A percentile compares a stretch with the other conserved stretches of the same genome.
Evolutionary conservation across 2,888 invertebrate species (phyloP).

Genomic region (Synanthedon andrenaeformis): DNA sequence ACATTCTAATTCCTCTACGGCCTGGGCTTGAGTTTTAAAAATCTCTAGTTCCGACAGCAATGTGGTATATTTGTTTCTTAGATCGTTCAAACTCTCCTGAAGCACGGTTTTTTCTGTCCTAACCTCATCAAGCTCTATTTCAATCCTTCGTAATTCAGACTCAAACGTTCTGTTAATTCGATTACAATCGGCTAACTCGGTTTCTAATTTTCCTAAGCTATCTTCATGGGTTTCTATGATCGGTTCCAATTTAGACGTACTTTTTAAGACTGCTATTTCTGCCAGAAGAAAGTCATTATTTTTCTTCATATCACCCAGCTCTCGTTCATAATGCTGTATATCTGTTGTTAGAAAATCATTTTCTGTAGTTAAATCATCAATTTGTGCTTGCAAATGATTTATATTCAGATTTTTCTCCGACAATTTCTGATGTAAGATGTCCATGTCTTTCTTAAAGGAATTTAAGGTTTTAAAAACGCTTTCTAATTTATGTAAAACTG

Average conservation of each 20-base stretch:
- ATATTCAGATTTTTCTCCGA: constrained; percentile 67
- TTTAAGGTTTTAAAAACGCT: constrained; percentile 66
- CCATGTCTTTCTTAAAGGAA: constrained; percentile 72
- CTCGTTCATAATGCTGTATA: constrained; percentile 69
- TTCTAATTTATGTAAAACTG: constrained; percentile 58
- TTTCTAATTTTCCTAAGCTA: constrained; percentile 73
- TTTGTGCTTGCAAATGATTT: constrained; percentile 63
- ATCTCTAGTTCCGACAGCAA: constrained; percentile 54
- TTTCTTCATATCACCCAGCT: constrained; percentile 74
- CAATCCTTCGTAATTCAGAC: constrained; percentile 69
- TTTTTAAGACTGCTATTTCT: constrained; percentile 74
- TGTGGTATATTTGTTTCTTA: constrained; percentile 65
- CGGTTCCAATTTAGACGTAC: constrained; percentile 75
- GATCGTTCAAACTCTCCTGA: constrained; percentile 61
- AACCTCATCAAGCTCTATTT: constrained; percentile 63
- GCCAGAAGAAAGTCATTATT: constrained; percentile 78
- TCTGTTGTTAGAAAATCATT: constrained; percentile 61
- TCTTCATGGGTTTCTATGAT: constrained; percentile 81
- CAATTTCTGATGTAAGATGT: constrained; percentile 67
- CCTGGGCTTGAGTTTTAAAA: constrained; percentile 55
- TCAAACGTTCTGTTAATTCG: constrained; percentile 71
- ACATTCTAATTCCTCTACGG: constrained; percentile 60
- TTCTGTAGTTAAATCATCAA: constrained; percentile 66
- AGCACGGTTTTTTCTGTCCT: constrained; percentile 51
- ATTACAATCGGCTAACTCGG: constrained; percentile 73